phyloP scores from a whole-genome alignment of 2,797 vertebrate genomes.

The Cheirogaleus major region DNA sequence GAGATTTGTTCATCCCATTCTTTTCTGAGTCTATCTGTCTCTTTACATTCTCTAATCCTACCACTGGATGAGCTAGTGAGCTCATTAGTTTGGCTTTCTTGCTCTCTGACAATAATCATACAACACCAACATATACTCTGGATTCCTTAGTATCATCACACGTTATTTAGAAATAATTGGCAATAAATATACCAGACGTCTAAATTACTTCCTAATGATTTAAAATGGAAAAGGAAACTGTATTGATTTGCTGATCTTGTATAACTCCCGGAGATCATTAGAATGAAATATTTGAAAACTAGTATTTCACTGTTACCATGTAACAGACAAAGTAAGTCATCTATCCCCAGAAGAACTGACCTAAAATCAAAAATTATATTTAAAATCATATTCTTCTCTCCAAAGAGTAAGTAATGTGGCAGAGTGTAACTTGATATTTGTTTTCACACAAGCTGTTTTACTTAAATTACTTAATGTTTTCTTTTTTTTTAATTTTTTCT shows the following conservation, averaged over 20 bases:
- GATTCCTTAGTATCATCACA: not conserved
- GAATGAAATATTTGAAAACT: not conserved
- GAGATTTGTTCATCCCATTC: not conserved
- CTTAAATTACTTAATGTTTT: conserved; percentile 16
- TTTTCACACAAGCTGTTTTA: not conserved
- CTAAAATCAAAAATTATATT: not conserved
- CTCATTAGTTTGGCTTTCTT: not conserved
- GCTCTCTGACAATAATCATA: not conserved
- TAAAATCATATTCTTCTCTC: not conserved
- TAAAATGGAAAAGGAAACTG: conserved; percentile 21
- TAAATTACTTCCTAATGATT: not conserved
- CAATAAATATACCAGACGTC: not conserved
- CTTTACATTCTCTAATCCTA: not conserved
- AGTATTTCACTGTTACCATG: not conserved
- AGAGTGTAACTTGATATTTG: not conserved
- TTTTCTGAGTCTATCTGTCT: not conserved
- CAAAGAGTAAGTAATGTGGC: not conserved
- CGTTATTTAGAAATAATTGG: conserved; percentile 14
- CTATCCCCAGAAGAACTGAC: not conserved
- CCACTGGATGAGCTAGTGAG: not conserved
- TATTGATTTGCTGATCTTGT: not conserved
- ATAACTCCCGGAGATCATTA: not conserved
- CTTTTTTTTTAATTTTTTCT: not conserved
- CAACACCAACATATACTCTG: rapidly evolving
- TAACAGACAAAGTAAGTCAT: not conserved